phyloP scores from a whole-genome alignment of 2,888 invertebrate genomes.

The Limnephilus rhombicus region DNA sequence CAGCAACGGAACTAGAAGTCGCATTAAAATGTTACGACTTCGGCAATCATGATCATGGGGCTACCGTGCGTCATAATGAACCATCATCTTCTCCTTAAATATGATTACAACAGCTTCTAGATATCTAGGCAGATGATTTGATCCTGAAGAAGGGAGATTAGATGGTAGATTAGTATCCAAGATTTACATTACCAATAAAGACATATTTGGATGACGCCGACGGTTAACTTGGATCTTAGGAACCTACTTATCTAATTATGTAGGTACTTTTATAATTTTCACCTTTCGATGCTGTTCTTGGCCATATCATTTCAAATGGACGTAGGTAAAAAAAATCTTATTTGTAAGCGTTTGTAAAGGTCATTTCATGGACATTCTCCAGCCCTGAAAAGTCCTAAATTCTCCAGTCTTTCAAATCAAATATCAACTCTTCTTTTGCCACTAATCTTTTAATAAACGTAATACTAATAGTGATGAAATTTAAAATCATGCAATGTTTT shows the following conservation, averaged over 20 bases:
- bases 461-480: no score
- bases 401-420: no score
- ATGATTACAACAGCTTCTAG: background rate
- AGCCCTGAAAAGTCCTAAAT: no score
- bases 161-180: background rate
- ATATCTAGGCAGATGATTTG: background rate
- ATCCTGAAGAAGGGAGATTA: background rate
- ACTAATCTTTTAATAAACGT: no score
- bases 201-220: background rate
- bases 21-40: constrained; percentile 16
- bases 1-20: constrained; percentile 5
- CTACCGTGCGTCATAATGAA: background rate
- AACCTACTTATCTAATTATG: background rate
- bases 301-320: background rate
- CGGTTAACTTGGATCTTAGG: background rate
- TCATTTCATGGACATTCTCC: no score
- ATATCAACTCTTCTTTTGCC: no score
- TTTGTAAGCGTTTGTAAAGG: no score
- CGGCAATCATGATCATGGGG: background rate
- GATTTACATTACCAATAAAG: background rate
- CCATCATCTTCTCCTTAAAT: background rate
- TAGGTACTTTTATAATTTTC: background rate
- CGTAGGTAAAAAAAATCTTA: no score
- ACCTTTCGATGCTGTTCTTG: background rate
- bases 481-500: no score